These are phyloP conservation scores for Lemur catta DNA, from an alignment of 2,797 vertebrate genomes.

Conservation along the genomic window DNA sequence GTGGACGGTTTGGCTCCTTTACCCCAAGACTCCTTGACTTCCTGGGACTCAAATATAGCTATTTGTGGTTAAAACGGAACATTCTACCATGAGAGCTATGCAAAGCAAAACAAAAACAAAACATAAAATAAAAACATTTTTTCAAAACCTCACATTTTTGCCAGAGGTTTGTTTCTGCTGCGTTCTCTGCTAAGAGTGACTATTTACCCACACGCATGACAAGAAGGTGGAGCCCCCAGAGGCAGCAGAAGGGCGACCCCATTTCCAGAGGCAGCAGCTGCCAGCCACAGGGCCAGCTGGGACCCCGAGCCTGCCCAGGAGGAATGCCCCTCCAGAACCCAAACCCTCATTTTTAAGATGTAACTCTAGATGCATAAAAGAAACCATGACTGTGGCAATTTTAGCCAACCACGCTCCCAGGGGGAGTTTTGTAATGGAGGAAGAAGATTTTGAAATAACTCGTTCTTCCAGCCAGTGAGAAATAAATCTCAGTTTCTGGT, in stretches of 20 bases:
- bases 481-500: slow-evolving; percentile 75
- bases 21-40: not conserved
- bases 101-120: not conserved
- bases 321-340: not conserved
- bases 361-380: slow-evolving; percentile 53
- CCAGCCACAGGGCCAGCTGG: not conserved
- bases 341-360: slow-evolving; percentile 29
- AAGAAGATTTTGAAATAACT: slow-evolving; percentile 73
- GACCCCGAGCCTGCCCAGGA: not conserved
- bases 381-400: not conserved
- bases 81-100: not conserved
- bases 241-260: not conserved
- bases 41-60: not conserved
- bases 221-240: not conserved
- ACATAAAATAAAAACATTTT: not conserved
- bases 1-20: not conserved
- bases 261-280: not conserved
- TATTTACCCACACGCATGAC: not conserved
- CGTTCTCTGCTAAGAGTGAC: not conserved
- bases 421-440: slow-evolving; percentile 59
- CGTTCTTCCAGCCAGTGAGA: slow-evolving; percentile 58
- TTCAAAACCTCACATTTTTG: not conserved
- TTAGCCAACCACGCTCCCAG: slow-evolving; percentile 37
- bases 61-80: not conserved
- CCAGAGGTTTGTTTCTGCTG: not conserved